Base-by-base conservation (phyloP, 2,113 vertebrate genomes). In the Aix galericulata region DNA sequence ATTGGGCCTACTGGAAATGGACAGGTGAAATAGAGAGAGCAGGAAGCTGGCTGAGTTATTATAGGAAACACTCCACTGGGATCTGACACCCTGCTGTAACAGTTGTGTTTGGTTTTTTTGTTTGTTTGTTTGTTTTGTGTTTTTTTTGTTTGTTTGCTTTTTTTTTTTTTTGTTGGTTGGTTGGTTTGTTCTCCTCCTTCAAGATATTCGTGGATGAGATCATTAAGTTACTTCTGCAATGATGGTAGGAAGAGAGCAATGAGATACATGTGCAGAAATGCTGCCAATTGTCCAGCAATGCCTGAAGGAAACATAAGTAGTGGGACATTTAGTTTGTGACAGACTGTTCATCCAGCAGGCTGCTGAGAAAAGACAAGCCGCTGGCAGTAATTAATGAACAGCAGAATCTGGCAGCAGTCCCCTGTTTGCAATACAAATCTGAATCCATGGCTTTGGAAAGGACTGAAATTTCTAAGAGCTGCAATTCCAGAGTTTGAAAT, bases 381-480 rank as follows among this genome's bases (percentile, higher is more conserved):
- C 78, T 72, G 58, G 74, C 74, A 79, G 50, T n/a, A 89, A 79
- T 76, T 73, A 91, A 76, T 34, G n/a, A 64, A 27, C 42, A 73
- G 29, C 44, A 85, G 25, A 87, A 79, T 48, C 23, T 68, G 42
- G 53, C 74, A 91, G 56, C 29, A 79, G 52, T 27, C 8, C 72
- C 20, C 84, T 42, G 36, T 9, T 56, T 87, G 15, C 48, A 69
- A 50, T 22, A 76, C 6, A 79, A 64, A 68, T 64, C 34, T 76
- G 29, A 82, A 42, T 53, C 80, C 12, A 3, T 22, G 36, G 52
- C 27, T 88, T 63, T 64, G n/a, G 82, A 68, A 68, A 78, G 81
- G 38, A 53, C 2, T 40, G 12, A 32, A 40, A 81, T 86, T 86
- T 52, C 31, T 63, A 42, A 77, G 66, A 40, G 8, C 15, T 92